These are phyloP conservation scores for Semnornis frantzii DNA, from an alignment of 2,113 vertebrate genomes.

Conservation along the genomic window DNA sequence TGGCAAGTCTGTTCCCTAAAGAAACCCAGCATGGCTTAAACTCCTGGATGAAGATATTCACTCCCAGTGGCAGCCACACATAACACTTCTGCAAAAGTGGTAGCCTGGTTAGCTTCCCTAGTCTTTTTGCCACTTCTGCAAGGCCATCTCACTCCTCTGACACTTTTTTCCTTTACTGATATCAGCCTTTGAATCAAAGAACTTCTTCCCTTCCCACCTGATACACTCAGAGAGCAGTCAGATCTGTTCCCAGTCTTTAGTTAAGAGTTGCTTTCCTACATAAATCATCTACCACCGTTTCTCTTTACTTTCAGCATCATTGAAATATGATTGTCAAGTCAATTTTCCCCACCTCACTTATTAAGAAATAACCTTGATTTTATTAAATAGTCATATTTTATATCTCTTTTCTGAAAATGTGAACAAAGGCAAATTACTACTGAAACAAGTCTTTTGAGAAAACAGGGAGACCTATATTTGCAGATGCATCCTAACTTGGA, in stretches of 20 bases:
- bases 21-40: not conserved
- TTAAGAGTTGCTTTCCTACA: not conserved
- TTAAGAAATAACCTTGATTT: not conserved
- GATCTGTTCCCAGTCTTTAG: not conserved
- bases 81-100: not conserved
- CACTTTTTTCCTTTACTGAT: not conserved
- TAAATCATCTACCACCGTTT: not conserved
- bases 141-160: not conserved
- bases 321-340: not conserved
- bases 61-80: not conserved
- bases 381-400: not conserved
- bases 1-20: not conserved
- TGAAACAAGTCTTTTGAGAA: not conserved
- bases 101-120: not conserved
- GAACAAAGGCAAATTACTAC: not conserved
- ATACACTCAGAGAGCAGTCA: not conserved
- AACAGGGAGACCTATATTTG: not conserved
- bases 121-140: rapidly evolving
- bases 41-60: not conserved
- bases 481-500: not conserved
- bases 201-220: not conserved
- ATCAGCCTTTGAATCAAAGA: not conserved
- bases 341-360: not conserved
- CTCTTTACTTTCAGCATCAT: not conserved
- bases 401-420: not conserved